phyloP scores from a whole-genome alignment of 2,113 vertebrate species.

The Chinchilla lanigera region DNA sequence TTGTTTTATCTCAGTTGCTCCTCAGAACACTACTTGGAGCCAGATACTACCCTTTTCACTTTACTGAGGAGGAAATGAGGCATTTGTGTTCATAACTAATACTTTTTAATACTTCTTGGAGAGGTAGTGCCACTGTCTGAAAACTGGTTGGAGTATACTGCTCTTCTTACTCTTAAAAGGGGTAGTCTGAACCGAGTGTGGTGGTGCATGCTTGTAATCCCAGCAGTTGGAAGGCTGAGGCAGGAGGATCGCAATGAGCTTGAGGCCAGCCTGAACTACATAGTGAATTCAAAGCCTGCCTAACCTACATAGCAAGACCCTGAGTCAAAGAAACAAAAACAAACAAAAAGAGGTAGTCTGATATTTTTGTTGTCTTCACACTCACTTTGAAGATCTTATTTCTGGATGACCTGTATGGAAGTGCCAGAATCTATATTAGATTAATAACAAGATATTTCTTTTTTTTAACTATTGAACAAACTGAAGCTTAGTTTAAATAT shows the following conservation, averaged over 20 bases:
- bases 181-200: too few species aligned
- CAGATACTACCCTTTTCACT: background rate
- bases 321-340: background rate
- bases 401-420: background rate
- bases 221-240: background rate
- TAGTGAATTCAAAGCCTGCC: background rate
- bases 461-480: constrained; percentile 22
- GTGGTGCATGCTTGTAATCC: background rate
- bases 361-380: background rate
- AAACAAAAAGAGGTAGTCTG: background rate
- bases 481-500: background rate
- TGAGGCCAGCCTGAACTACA: background rate
- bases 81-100: background rate
- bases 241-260: background rate
- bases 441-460: background rate
- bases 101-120: background rate
- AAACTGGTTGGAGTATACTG: background rate
- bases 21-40: background rate
- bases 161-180: background rate
- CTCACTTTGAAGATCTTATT: background rate
- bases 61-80: background rate
- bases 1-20: background rate
- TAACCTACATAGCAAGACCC: background rate
- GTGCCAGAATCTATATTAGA: background rate
- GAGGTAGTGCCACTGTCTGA: background rate